A percentile compares a stretch with the other conserved stretches of the same genome.
Evolutionary conservation across 2,888 invertebrate species (phyloP).

Genomic region (Oligia latruncula): DNA sequence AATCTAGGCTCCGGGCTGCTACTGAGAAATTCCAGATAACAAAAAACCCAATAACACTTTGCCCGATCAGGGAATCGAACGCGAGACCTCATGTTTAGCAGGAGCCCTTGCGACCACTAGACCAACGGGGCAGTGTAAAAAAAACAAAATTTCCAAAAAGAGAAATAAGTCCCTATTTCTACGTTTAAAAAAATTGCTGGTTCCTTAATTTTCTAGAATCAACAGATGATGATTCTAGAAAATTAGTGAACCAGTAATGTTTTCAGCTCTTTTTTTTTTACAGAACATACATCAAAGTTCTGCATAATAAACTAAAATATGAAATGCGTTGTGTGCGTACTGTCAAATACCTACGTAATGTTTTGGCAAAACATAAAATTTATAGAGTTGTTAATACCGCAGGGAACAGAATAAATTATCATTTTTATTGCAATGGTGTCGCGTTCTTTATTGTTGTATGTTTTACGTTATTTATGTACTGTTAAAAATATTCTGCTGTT

Average conservation of each 20-base stretch:
- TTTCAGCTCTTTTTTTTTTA: background rate
- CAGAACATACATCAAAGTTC: background rate
- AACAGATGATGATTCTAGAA: background rate
- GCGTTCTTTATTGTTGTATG: constrained; percentile 30
- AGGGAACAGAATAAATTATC: constrained; percentile 20
- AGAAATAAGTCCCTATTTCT: background rate
- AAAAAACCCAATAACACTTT: too few relatives aligned
- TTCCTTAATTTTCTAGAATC: background rate
- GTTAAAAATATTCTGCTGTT: constrained; percentile 23
- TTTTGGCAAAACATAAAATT: constrained; percentile 10
- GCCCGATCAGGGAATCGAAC: too few relatives aligned
- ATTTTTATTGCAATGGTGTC: constrained; percentile 32
- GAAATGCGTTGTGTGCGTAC: background rate
- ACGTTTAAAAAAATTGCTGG: background rate
- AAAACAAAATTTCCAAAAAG: too few relatives aligned
- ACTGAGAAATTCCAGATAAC: too few relatives aligned
- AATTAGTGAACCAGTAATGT: too few relatives aligned
- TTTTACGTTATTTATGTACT: constrained; percentile 13
- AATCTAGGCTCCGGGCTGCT: background rate
- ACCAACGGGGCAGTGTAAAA: too few relatives aligned
- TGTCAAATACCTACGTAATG: constrained; percentile 9
- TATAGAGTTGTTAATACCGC: constrained; percentile 28
- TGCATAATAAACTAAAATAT: background rate
- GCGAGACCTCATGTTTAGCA: too few relatives aligned
- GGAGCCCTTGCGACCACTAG: background rate